A percentile compares a stretch with the other conserved stretches of the same genome.
Evolutionary conservation across 2,888 invertebrate genomes (phyloP).

Genomic region (Lasioglossum pauxillum): DNA sequence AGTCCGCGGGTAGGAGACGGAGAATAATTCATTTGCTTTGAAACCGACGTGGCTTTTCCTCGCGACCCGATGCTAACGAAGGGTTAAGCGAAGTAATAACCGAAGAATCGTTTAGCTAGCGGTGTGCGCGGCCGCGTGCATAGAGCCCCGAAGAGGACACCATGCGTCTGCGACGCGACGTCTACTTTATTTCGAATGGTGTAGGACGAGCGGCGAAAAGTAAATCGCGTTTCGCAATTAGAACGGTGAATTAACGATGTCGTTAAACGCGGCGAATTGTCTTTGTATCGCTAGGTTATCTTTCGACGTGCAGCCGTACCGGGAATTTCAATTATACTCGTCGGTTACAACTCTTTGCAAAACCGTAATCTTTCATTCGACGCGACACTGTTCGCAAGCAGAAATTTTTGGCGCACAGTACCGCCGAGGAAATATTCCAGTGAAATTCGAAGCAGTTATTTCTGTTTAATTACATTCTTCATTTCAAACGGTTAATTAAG

Average conservation of each 20-base stretch:
- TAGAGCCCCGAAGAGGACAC: not conserved
- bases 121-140: not conserved
- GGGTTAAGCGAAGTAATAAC: slow-evolving; percentile 52
- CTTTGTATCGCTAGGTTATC: not conserved
- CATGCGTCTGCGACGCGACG: no score
- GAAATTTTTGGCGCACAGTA: not conserved
- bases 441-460: not conserved
- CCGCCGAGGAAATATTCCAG: not conserved
- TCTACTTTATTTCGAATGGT: not conserved
- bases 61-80: slow-evolving; percentile 38
- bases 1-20: slow-evolving; percentile 1
- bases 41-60: slow-evolving; percentile 40
- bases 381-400: not conserved
- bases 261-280: slow-evolving; percentile 6
- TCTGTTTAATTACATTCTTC: no score
- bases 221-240: slow-evolving; percentile 31
- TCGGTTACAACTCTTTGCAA: not conserved
- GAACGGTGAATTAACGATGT: slow-evolving; percentile 21
- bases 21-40: slow-evolving; percentile 61
- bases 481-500: no score
- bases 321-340: not conserved
- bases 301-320: not conserved
- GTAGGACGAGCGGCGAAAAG: slow-evolving; percentile 17
- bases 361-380: not conserved
- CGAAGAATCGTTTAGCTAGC: slow-evolving; percentile 50